These are phyloP conservation scores for Podarcis cretensis DNA, from an alignment of 2,113 vertebrate species.

Conservation along the genomic window DNA sequence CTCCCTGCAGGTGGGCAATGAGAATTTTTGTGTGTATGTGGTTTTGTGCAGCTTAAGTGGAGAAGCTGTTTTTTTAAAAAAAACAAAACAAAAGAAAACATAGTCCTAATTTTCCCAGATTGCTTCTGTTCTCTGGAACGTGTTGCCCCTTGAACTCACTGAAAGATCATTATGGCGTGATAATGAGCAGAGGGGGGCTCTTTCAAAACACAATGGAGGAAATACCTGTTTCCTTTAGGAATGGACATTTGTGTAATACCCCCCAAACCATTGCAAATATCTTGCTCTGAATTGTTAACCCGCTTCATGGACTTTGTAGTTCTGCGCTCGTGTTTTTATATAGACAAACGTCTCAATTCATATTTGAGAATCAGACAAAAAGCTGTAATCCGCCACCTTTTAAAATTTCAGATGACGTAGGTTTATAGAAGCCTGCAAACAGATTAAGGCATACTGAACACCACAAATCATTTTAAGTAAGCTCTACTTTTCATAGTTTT, in stretches of 20 bases:
- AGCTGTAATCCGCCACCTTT: constrained; percentile 21
- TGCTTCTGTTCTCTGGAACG: constrained; percentile 51
- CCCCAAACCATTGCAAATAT: constrained; percentile 37
- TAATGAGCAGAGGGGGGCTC: constrained; percentile 50
- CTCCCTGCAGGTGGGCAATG: constrained; percentile 62
- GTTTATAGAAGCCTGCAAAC: too few relatives aligned
- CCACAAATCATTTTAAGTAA: background rate
- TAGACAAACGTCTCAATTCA: constrained; percentile 56
- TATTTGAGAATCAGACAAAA: constrained; percentile 1
- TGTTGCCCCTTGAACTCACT: constrained; percentile 59
- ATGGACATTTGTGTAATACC: constrained; percentile 42
- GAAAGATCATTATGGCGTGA: constrained; percentile 62
- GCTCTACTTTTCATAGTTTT: background rate
- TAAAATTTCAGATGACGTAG: background rate
- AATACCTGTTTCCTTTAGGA: constrained; percentile 42
- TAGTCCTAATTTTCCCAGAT: constrained; percentile 50
- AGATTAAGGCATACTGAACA: background rate
- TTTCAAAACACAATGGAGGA: constrained; percentile 37
- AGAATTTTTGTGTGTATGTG: constrained; percentile 50
- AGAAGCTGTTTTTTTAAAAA: constrained; percentile 50
- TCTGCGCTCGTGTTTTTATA: constrained; percentile 51
- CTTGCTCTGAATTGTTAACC: constrained; percentile 33
- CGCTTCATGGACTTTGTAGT: constrained; percentile 41
- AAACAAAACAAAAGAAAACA: constrained; percentile 27
- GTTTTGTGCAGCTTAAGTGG: constrained; percentile 60